Conservation (phyloP, 1,140 invertebrate genomes). For the Caenorhabditis latens region DNA sequence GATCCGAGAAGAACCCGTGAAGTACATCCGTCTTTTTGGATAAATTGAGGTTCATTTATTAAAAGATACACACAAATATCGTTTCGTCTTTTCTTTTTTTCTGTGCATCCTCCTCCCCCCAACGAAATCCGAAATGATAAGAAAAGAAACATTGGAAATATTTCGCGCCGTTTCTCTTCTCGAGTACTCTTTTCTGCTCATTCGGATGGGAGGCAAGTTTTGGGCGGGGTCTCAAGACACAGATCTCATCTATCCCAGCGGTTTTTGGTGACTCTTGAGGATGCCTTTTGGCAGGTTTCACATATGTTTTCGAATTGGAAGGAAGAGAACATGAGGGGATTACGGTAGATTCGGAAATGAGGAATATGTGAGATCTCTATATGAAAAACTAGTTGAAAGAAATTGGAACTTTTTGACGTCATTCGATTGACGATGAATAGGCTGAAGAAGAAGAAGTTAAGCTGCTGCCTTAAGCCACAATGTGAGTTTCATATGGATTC, state of each 20-base stretch:
- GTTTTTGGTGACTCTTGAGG: slow-evolving; percentile 42
- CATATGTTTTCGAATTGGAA: background rate
- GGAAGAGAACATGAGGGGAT: background rate
- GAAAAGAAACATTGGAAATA: background rate
- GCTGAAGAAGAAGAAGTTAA: slow-evolving; percentile 23
- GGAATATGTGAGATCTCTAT: background rate
- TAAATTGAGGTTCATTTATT: slow-evolving; percentile 50
- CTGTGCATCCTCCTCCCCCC: too few species aligned
- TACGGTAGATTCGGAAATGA: slow-evolving; percentile 8
- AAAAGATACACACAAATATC: background rate
- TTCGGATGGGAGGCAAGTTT: background rate
- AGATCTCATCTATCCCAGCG: background rate
- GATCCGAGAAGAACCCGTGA: slow-evolving; percentile 23
- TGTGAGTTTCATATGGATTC: slow-evolving; percentile 49
- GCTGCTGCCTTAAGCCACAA: slow-evolving; percentile 2
- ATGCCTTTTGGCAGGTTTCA: slow-evolving; percentile 47
- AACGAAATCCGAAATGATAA: slow-evolving; percentile 29
- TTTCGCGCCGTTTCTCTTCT: slow-evolving; percentile 43
- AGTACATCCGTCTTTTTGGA: slow-evolving; percentile 54
- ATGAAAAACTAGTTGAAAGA: background rate
- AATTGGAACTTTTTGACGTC: slow-evolving; percentile 38
- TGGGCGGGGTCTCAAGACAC: background rate
- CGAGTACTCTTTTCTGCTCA: slow-evolving; percentile 11
- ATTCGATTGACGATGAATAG: background rate
- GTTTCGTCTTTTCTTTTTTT: background rate